Evolutionary conservation across 2,888 invertebrate species (phyloP).

Genomic region (Andricus quercusramuli): DNA sequence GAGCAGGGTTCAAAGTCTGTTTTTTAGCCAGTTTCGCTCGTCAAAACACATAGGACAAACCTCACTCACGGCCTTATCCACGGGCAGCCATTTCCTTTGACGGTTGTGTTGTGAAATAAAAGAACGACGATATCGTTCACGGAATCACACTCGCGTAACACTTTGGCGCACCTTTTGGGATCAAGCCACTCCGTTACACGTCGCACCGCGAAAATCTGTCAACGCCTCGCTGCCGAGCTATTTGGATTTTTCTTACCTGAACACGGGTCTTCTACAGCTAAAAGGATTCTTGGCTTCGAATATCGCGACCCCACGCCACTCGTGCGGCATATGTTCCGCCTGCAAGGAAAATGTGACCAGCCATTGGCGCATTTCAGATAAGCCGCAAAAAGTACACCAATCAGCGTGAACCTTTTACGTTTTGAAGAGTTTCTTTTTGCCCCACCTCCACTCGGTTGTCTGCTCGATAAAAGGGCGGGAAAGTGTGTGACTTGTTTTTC

Average conservation of each 20-base stretch:
- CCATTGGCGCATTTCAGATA: slow-evolving; percentile 82
- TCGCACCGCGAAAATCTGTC: slow-evolving; percentile 76
- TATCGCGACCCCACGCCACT: slow-evolving; percentile 84
- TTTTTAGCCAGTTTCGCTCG: background rate
- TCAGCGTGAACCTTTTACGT: slow-evolving; percentile 77
- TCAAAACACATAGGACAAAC: slow-evolving; percentile 55
- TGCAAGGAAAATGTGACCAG: slow-evolving; percentile 74
- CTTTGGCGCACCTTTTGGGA: slow-evolving; percentile 19
- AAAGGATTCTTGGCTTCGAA: slow-evolving; percentile 82
- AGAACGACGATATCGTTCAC: slow-evolving; percentile 68
- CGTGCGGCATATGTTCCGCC: slow-evolving; percentile 82
- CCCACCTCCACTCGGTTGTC: slow-evolving; percentile 67
- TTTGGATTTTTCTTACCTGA: slow-evolving; percentile 82
- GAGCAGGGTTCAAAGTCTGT: background rate
- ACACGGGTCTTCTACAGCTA: slow-evolving; percentile 80
- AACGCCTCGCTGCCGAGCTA: slow-evolving; percentile 80
- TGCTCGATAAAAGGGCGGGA: slow-evolving; percentile 69
- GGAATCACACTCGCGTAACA: slow-evolving; percentile 56
- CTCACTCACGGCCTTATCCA: slow-evolving; percentile 55
- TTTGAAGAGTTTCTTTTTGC: slow-evolving; percentile 81
- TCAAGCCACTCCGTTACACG: slow-evolving; percentile 21
- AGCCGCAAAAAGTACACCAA: slow-evolving; percentile 82
- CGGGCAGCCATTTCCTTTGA: slow-evolving; percentile 74
- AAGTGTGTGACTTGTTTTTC: slow-evolving; percentile 54
- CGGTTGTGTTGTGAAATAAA: slow-evolving; percentile 72